A percentile compares a stretch with the other conserved stretches of the same genome.
These are phyloP conservation scores for Leptoteleia sp. DNA, from an alignment of 1,140 invertebrate genomes.

Conservation along the genomic window DNA sequence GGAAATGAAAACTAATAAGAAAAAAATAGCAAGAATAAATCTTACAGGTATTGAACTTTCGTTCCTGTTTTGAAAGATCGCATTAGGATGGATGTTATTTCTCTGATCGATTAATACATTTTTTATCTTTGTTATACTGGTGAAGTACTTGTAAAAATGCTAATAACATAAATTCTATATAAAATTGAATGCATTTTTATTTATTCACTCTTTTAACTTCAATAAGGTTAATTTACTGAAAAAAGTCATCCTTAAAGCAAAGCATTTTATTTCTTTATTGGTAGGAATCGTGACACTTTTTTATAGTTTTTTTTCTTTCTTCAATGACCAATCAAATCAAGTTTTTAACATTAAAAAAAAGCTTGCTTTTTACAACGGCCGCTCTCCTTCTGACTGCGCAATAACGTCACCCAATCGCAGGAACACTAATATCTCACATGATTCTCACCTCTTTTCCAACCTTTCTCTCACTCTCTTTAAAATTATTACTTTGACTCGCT, in stretches of 20 bases:
- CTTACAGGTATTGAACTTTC: slow-evolving; percentile 12
- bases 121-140: slow-evolving; percentile 65
- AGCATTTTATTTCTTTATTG: slow-evolving; percentile 65
- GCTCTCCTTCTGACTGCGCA: slow-evolving; percentile 41
- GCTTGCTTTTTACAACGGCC: slow-evolving; percentile 55
- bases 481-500: slow-evolving; percentile 63
- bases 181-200: background rate
- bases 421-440: slow-evolving; percentile 55
- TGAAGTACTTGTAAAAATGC: slow-evolving; percentile 59
- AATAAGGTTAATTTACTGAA: background rate
- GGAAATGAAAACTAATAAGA: slow-evolving; percentile 7
- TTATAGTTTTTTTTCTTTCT: slow-evolving; percentile 16
- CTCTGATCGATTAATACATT: slow-evolving; percentile 57
- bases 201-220: background rate
- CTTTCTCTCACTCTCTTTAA: slow-evolving; percentile 40
- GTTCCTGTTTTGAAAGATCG: slow-evolving; percentile 21
- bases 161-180: slow-evolving; percentile 58
- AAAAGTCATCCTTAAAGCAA: slow-evolving; percentile 50
- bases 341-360: slow-evolving; percentile 60
- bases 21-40: slow-evolving; percentile 4
- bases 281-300: slow-evolving; percentile 61
- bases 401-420: slow-evolving; percentile 52
- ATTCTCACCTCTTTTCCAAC: slow-evolving; percentile 37
- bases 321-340: slow-evolving; percentile 49
- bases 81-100: slow-evolving; percentile 24